phyloP scores from a whole-genome alignment of 2,113 vertebrate genomes.

The Potamarius usumacintae region DNA sequence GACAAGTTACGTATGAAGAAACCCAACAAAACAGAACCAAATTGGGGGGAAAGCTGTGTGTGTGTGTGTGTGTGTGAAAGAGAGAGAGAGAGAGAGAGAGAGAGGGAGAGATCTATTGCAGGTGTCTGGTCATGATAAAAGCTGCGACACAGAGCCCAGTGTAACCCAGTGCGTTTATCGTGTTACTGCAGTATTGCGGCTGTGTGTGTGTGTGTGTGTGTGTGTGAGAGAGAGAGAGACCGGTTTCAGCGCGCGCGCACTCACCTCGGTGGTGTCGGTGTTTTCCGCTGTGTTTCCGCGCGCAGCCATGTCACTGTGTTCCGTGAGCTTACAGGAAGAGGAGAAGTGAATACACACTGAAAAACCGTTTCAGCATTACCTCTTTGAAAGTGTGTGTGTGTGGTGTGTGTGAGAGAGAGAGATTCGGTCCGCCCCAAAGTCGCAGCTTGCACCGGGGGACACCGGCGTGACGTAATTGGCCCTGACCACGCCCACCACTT shows the following conservation, averaged over 20 bases:
- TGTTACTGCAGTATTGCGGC: not conserved
- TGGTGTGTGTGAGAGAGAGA: too few species aligned
- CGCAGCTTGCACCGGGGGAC: not conserved
- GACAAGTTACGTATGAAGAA: not conserved
- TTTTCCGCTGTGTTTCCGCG: not conserved
- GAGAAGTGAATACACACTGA: not conserved
- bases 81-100: not conserved
- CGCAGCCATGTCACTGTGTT: constrained; percentile 7
- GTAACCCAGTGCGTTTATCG: not conserved
- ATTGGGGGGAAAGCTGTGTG: not conserved
- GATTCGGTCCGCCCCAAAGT: not conserved
- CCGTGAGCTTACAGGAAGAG: not conserved
- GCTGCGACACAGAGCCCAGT: too few species aligned
- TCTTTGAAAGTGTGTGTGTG: not conserved
- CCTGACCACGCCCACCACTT: not conserved
- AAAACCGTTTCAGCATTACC: not conserved
- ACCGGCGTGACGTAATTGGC: constrained; percentile 4
- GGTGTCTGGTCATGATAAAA: not conserved
- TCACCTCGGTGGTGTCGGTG: not conserved
- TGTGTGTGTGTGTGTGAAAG: not conserved
- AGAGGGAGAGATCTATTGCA: not conserved
- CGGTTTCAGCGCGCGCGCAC: not conserved
- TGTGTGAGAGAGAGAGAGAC: too few species aligned
- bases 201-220: not conserved
- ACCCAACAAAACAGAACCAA: not conserved